Conservation (phyloP, 2,113 vertebrate genomes). For the Xenopus tropicalis region UCB_Xtro_10.0 CM004445.2:85793001-85793500, state of each 20-base stretch:
- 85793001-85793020: slow-evolving; percentile 92
- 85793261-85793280: slow-evolving; percentile 75
- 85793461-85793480: background rate
- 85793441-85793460: background rate
- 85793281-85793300: slow-evolving; percentile 64
- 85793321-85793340: slow-evolving; percentile 79
- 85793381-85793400: slow-evolving; percentile 55
- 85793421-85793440: slow-evolving; percentile 48
- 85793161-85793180: slow-evolving; percentile 96
- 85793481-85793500: background rate
- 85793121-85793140: slow-evolving; percentile 92
- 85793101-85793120: slow-evolving; percentile 96
- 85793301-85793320: slow-evolving; percentile 68
- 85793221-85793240: slow-evolving; percentile 91
- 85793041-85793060: slow-evolving; percentile 89
- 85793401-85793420: slow-evolving; percentile 53
- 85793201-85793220: slow-evolving; percentile 90
- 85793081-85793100: slow-evolving; percentile 93
- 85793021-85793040: slow-evolving; percentile 98
- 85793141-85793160: slow-evolving; percentile 79
- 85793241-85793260: slow-evolving; percentile 78
- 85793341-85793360: slow-evolving; percentile 76
- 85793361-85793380: slow-evolving; percentile 67
- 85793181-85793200: slow-evolving; percentile 93
- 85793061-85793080: slow-evolving; percentile 92